Evolutionary conservation across 2,797 vertebrate species (phyloP).

Genomic region (Gobio occitaniae): DNA sequence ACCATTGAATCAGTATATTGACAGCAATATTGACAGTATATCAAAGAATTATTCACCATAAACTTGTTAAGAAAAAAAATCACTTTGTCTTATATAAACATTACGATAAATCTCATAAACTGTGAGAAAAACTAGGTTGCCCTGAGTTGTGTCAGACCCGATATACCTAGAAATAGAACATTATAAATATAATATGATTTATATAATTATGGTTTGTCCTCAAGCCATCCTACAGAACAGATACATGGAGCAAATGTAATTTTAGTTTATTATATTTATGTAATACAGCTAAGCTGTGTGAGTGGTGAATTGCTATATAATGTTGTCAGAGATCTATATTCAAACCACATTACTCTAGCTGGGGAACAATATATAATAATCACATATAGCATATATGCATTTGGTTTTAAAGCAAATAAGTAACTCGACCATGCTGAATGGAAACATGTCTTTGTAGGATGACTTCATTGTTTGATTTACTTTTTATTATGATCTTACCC

Average conservation of each 20-base stretch:
- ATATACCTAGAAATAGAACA: constrained; percentile 9
- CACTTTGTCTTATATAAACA: background rate
- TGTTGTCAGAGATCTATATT: background rate
- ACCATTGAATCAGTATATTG: background rate
- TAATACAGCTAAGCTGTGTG: no score
- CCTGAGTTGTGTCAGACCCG: background rate
- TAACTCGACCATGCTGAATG: background rate
- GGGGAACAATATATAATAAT: background rate
- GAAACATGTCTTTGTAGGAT: constrained; percentile 24
- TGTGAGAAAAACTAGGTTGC: no score
- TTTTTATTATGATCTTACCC: constrained; percentile 24
- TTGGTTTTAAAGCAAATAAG: background rate
- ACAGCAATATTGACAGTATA: background rate
- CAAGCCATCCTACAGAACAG: background rate
- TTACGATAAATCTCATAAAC: background rate
- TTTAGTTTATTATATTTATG: background rate
- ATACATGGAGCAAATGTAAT: background rate
- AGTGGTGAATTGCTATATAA: no score
- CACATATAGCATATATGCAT: background rate
- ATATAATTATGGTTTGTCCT: background rate
- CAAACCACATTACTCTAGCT: background rate
- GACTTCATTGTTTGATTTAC: constrained; percentile 46
- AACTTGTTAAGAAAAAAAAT: background rate
- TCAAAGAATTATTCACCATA: background rate
- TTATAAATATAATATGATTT: constrained; percentile 7